Conservation (phyloP, 2,113 vertebrate species). For the Pycnonotus jocosus region DNA sequence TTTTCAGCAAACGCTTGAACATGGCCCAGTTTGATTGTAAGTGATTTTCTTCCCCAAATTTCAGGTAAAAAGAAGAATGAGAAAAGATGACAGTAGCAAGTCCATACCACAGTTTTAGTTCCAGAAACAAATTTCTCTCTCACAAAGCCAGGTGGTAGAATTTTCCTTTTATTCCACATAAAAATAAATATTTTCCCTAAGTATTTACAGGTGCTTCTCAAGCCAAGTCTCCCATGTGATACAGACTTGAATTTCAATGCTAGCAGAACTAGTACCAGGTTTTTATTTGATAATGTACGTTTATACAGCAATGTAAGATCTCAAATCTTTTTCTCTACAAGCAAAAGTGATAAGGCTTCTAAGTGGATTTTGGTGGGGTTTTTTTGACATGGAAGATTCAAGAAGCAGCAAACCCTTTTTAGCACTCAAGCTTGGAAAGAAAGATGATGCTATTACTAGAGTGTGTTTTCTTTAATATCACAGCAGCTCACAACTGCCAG, state of each 20-base stretch:
- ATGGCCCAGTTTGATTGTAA: background rate
- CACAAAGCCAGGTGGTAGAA: background rate
- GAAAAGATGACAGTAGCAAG: background rate
- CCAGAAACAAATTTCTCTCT: background rate
- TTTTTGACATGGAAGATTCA: background rate
- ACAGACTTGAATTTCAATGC: background rate
- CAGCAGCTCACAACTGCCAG: background rate
- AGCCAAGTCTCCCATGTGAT: background rate
- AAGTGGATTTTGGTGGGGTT: background rate
- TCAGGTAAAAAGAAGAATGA: background rate
- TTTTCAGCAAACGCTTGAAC: background rate
- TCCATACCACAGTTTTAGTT: background rate
- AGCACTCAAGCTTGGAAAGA: background rate
- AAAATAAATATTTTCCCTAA: background rate
- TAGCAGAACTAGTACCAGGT: background rate
- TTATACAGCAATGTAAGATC: background rate
- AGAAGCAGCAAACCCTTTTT: background rate
- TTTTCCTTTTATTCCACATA: background rate
- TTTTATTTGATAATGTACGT: background rate
- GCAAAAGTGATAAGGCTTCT: background rate
- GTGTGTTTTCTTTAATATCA: background rate
- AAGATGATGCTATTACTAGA: background rate
- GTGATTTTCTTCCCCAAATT: background rate
- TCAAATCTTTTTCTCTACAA: background rate
- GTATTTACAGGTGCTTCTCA: background rate